Conservation (phyloP, 2,888 invertebrate species). For the Cosmopolites sordidus region DNA sequence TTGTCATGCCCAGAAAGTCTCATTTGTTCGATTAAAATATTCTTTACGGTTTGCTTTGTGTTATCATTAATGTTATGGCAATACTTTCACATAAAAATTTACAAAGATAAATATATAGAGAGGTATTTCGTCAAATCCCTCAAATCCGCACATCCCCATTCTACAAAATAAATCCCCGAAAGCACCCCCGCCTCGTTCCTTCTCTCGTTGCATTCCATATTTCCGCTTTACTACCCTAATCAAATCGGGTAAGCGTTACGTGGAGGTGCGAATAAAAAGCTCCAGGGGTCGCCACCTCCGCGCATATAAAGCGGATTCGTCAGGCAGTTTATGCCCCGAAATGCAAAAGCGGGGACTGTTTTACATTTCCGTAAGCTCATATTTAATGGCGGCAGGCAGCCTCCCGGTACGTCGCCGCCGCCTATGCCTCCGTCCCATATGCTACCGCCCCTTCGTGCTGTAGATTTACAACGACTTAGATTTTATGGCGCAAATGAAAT, state of each 20-base stretch:
- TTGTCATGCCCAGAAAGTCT: no score
- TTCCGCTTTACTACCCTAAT: conserved; percentile 23
- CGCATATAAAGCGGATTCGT: conserved; percentile 50
- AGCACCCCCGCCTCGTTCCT: background rate
- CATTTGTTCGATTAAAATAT: no score
- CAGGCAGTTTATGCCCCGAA: conserved; percentile 51
- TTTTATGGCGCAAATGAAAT: conserved; percentile 53
- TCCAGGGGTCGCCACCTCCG: conserved; percentile 39
- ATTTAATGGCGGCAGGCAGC: conserved; percentile 52
- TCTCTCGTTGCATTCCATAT: conserved; percentile 7
- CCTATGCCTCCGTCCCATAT: conserved; percentile 46
- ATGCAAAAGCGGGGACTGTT: conserved; percentile 51
- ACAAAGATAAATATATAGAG: no score
- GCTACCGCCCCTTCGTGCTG: no score
- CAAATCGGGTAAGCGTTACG: conserved; percentile 36
- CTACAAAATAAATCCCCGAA: no score
- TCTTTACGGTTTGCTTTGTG: no score
- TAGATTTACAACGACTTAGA: conserved; percentile 51
- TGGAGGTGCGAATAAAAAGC: conserved; percentile 40
- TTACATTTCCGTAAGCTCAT: conserved; percentile 53
- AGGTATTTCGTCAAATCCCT: no score
- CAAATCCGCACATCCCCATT: no score
- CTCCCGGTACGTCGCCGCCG: conserved; percentile 45
- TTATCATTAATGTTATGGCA: no score
- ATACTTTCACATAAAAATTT: no score